Evolutionary conservation across 2,797 vertebrate genomes (phyloP), one percentile per base, ranked within the genome.

Genomic region (Melanotaenia nigrans): DNA sequence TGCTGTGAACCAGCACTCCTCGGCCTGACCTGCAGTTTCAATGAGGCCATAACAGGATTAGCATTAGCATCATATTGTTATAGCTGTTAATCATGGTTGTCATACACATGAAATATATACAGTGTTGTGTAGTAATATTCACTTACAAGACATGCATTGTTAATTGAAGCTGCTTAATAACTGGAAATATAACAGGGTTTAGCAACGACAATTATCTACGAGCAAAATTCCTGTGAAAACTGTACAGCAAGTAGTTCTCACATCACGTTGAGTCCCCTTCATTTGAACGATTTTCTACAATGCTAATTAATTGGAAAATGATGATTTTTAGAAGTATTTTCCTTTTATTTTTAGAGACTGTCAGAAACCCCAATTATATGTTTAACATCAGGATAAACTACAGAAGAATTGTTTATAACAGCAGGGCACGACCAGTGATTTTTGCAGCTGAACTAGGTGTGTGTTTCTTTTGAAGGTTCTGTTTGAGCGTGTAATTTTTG

Each of bases 11-110:
- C 60, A 3, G 11, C 4, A 69, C 61, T 57, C 63, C 65, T 58
- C 40, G n/a, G 65, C 28, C 38, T 84, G 84, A 87, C 75, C 75
- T 78, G 81, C 49, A 22, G 9, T 35, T 35, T 59, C 12, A 60
- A 33, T 60, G 22, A 13, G 22, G 5, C 51, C 22, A 24, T 25
- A 9, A 53, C 12, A 24, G 51, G 24, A 12, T 54, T 24, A 53
- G 22, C 51, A 1, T 53, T 24, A 9, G 25, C 22, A 24, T 25
- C 22, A 22, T 3, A 53, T 53, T 53, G 9, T 25, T 12, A 53
- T 51, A 24, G 3, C 3, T 24, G 3, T 40, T 11, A 9, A 53
- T 53, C 3, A 13, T 12, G 9, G 49, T 13, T 53, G 49, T 24
- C 49, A 22, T 53, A 53, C 49, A 53, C 10, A 22, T 3, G 5